Evolutionary conservation across 2,113 vertebrate genomes (phyloP).

Genomic region (Paedocypris sp.): DNA sequence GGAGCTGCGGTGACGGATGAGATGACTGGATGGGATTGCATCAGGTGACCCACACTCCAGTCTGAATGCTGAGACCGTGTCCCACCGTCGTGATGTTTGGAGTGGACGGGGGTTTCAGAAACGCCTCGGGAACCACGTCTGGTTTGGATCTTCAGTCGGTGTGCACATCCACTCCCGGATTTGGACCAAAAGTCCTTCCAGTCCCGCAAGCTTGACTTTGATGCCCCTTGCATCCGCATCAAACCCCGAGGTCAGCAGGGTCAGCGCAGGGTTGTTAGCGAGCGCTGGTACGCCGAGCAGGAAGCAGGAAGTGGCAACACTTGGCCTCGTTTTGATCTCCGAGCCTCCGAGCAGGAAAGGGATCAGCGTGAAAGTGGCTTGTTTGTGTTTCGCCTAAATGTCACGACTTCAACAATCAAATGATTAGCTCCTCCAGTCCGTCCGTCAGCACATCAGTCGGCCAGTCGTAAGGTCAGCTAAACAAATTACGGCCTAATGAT

Average conservation of each 20-base stretch:
- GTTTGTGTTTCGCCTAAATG: conserved; percentile 50
- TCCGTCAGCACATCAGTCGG: conserved; percentile 55
- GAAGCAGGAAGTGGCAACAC: conserved; percentile 9
- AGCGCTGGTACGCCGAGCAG: background rate
- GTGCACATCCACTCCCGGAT: too few relatives aligned
- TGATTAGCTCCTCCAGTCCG: conserved; percentile 47
- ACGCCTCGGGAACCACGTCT: background rate
- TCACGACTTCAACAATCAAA: conserved; percentile 37
- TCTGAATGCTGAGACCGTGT: background rate
- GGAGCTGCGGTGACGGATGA: too few relatives aligned
- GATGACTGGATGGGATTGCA: too few relatives aligned
- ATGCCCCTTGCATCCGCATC: conserved; percentile 16
- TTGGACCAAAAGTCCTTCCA: conserved; percentile 42
- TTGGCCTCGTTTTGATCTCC: conserved; percentile 41
- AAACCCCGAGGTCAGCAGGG: conserved; percentile 42
- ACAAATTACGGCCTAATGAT: conserved; percentile 48
- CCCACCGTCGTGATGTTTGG: conserved; percentile 4
- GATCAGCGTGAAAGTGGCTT: conserved; percentile 47
- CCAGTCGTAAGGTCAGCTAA: conserved; percentile 41
- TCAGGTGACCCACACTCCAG: conserved; percentile 12
- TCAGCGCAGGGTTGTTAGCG: conserved; percentile 34
- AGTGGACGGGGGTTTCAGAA: background rate
- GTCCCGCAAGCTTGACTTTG: conserved; percentile 46
- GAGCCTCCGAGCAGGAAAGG: conserved; percentile 43
- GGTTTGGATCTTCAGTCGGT: conserved; percentile 1